Conservation (phyloP, 2,113 vertebrate species). For the Catagonus wagneri region DNA sequence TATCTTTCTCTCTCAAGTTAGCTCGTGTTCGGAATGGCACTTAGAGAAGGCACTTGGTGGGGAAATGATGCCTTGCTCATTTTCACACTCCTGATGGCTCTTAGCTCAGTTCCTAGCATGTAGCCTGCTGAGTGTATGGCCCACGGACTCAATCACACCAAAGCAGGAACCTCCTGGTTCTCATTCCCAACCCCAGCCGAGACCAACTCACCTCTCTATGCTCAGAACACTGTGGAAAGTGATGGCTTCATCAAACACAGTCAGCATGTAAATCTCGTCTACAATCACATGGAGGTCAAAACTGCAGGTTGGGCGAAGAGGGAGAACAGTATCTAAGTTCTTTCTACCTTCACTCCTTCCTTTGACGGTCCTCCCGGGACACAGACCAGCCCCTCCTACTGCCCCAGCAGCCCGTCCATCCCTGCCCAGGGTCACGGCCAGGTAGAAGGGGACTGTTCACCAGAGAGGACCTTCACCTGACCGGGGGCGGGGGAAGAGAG, state of each 20-base stretch:
- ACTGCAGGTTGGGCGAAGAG: slow-evolving; percentile 84
- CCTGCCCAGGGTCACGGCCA: neutral
- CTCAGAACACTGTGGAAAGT: slow-evolving; percentile 94
- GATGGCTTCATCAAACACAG: slow-evolving; percentile 92
- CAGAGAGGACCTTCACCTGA: neutral
- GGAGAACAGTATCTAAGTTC: neutral
- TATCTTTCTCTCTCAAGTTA: neutral
- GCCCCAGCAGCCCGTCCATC: neutral
- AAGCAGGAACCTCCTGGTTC: neutral
- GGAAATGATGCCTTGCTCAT: neutral
- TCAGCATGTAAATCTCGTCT: slow-evolving; percentile 97
- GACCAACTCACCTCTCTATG: slow-evolving; percentile 90
- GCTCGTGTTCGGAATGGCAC: neutral
- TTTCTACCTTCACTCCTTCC: neutral
- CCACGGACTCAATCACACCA: neutral
- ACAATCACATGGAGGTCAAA: slow-evolving; percentile 92
- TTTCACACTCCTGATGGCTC: neutral
- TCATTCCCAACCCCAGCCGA: neutral
- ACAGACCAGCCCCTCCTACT: neutral
- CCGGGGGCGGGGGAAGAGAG: neutral
- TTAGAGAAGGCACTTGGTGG: neutral
- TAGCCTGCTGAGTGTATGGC: neutral
- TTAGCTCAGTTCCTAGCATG: neutral
- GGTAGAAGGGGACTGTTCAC: neutral
- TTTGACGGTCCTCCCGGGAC: neutral